Evolutionary conservation across 2,888 invertebrate genomes (phyloP).

Genomic region (Andrena praecox): DNA sequence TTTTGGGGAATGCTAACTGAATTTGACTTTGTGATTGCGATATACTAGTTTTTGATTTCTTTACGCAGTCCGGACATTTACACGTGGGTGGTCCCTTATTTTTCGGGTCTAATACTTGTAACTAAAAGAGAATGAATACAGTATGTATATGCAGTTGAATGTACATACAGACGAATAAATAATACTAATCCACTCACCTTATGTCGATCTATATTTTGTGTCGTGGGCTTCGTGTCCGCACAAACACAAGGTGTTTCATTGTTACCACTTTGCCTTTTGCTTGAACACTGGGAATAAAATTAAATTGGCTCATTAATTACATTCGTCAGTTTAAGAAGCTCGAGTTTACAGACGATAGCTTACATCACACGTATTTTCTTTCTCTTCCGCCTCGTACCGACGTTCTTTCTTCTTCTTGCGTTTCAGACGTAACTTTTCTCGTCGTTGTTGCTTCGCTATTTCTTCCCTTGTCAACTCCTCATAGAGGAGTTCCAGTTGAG

Average conservation of each 20-base stretch:
- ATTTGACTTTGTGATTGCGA: conserved; percentile 69
- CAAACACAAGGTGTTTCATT: conserved; percentile 69
- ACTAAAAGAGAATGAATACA: conserved; percentile 62
- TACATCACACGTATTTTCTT: conserved; percentile 85
- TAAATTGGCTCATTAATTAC: conserved; percentile 16
- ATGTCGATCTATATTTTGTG: conserved; percentile 78
- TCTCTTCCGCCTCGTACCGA: conserved; percentile 85
- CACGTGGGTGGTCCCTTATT: conserved; percentile 81
- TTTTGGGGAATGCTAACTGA: conserved; percentile 67
- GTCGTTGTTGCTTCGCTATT: conserved; percentile 92
- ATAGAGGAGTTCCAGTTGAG: conserved; percentile 94
- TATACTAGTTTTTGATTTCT: conserved; percentile 75
- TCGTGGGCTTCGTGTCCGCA: conserved; percentile 74
- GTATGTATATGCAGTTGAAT: background rate
- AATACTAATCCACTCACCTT: conserved; percentile 74
- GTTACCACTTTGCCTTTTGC: conserved; percentile 63
- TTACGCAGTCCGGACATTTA: conserved; percentile 82
- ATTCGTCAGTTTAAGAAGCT: background rate
- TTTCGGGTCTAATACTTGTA: conserved; percentile 81
- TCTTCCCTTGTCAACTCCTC: conserved; percentile 96
- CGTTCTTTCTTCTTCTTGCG: conserved; percentile 91
- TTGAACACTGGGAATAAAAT: conserved; percentile 65
- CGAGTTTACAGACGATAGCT: conserved; percentile 38
- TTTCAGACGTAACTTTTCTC: conserved; percentile 94
- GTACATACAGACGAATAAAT: background rate